Base-by-base conservation (phyloP, 1,140 invertebrate species). In the Calephelis nemesis region DNA sequence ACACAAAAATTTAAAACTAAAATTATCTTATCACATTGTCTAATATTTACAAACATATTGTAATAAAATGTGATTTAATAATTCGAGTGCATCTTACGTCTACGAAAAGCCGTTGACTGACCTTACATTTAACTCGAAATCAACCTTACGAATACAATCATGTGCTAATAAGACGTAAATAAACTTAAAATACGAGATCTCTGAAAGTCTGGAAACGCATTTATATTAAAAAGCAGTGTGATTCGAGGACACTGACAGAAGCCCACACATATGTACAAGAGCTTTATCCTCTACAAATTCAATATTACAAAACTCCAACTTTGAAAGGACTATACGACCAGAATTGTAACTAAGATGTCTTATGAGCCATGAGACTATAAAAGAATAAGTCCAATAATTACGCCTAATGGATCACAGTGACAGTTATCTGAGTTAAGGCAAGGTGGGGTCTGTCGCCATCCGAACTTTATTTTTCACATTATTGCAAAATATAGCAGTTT, bases 131-230 rank as follows among this genome's bases (percentile, higher is more conserved):
- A 69, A 68, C 66, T 42, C 62, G 19, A 69, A 69, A 74, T 58
- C 62, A 71, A 70, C 49, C 74, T 74, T 71, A 73, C 69, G 8
- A 45, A 45, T n/a, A 69, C 30, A 86, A 78, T 79, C 77, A 78
- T 78, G 81, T 82, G 77, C 82, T 77, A 78, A 84, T 81, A 78
- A 74, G 81, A 84, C 80, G 84, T 84, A 85, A 82, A 76, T 82
- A 79, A 88, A 87, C 82, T 83, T 87, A 87, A 87, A 87, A 76
- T 88, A 88, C 88, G 88, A 91, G 88, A 91, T 91, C 88, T 88
- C 88, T 88, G 87, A 88, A 89, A 91, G 86, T 89, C 84, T 88
- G 85, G 86, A 91, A 88, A 90, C 82, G 81, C 81, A 83, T 82
- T 88, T 83, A 81, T 86, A 90, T 79, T 84, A 76, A 82, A 76